Evolutionary conservation across 2,797 vertebrate genomes (phyloP).

Genomic region (Tragelaphus eurycerus): DNA sequence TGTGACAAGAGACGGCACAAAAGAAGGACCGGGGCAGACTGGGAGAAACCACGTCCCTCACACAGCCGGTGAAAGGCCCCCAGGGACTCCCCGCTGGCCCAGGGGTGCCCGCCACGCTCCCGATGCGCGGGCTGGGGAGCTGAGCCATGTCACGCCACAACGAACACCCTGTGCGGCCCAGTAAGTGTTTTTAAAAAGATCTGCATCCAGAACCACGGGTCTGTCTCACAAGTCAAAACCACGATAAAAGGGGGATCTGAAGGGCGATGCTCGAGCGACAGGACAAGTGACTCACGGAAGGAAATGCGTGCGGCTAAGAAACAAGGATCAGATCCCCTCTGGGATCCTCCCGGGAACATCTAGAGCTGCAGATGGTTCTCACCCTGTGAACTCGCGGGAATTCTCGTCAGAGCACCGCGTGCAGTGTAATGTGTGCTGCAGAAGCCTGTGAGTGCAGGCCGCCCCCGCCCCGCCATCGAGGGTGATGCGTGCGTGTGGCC

Average conservation of each 20-base stretch:
- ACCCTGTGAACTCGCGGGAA: neutral
- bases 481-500: neutral
- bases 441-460: neutral
- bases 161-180: neutral
- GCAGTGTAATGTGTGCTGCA: neutral
- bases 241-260: neutral
- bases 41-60: neutral
- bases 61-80: neutral
- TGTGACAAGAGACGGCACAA: neutral
- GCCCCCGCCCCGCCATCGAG: neutral
- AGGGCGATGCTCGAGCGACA: accelerated
- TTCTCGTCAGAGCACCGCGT: neutral
- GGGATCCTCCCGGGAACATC: neutral
- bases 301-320: neutral
- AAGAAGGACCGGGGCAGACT: neutral
- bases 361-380: neutral
- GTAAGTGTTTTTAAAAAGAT: neutral
- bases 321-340: accelerated
- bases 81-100: neutral
- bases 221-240: neutral
- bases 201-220: neutral
- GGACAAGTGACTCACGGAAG: neutral
- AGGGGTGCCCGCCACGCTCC: accelerated
- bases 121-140: neutral
- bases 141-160: no score